Evolutionary conservation across 2,797 vertebrate species (phyloP), one percentile per base, ranked within the genome.

Genomic region (Hafferia zeledoni): DNA sequence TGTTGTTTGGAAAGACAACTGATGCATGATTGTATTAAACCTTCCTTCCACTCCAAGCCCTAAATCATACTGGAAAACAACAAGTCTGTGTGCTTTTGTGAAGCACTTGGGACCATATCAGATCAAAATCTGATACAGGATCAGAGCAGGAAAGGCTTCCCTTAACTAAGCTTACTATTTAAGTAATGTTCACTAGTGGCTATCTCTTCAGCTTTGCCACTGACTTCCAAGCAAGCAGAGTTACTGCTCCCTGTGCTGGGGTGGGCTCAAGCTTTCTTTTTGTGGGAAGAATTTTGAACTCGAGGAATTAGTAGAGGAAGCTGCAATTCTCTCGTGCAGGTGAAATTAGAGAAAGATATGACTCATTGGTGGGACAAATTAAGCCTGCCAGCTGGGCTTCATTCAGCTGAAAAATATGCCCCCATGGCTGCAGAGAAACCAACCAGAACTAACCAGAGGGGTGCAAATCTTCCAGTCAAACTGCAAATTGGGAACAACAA

Each of bases 391-490:
- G 93, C 82, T 96, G 95, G 83, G 95, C 91, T 93, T 91, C 95
- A 95, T 75, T 96, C 96, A 94, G 85, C 95, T 97, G 96, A 96
- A 95, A 96, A 96, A 97, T 94, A 86, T 91, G 64, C 83, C 85
- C 93, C 83, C 6, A 8, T 94, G 92, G 93, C 89, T 97, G 93
- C 91, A 91, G 83, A 94, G 94, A 96, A 95, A 83, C 95, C 89
- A 94, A 96, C 94, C 85, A 94, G 85, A 94, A 94, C 94, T 96
- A 96, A 96, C 76, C 91, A 90, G 95, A 95, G 95, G 89, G 94
- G 95, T 97, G 96, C 94, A 96, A 94, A 96, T 94, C 95, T 96
- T 96, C 70, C 68, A 96, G 87, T 95, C 93, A 96, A 95, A 95
- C 89, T 96, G 95, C 95, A 96, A 95, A 96, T 95, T 95, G 91